Base-by-base conservation (phyloP, 92 coral and sea anemone genomes). In the Phymanthus crucifer region DNA sequence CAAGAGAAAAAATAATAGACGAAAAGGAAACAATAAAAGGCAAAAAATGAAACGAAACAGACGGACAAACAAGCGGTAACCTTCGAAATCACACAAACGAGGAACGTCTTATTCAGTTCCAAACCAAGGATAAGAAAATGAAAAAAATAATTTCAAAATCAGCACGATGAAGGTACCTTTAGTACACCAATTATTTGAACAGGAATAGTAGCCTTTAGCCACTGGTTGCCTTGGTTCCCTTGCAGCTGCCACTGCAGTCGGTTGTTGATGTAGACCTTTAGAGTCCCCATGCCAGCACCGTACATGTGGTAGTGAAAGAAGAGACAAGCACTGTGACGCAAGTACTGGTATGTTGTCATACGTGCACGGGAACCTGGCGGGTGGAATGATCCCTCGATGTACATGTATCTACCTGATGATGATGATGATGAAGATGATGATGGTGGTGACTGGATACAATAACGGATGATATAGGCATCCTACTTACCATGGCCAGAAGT, bases 401-500 rank as follows among this genome's bases (percentile, higher is more conserved):
- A 79, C 24, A 67, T 45, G 48, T 79, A 79, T 23, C 29, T 67
- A 21, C 83, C 83, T 79, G 40, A 11, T 21, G 43, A 78, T 35
- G 23, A 58, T 2, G 38, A 36, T 4, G 24, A 43, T n/a, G 45
- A 43, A 12, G 12, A 31, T 73, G 2, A n/a, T 27, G 9, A 61
- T 37, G 12, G 17, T 73, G 2, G 6, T 27, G 9, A 61, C n/a
- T 14, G 21, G 38, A 14, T 14, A 12, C 23, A 17, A 29, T 68
- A 68, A 31, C 16, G 40, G 14, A 35, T 34, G 8, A 4, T 19
- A 21, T 13, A 0, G 4, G 0, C 35, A 37, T 16, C 14, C n/a
- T 13, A 26, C 89, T 73, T 23, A 86, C 89, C 89, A 57, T 34
- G 26, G 19, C 89, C 89, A 34, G 84, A 72, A 14, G 85, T 86